Percentiles rank a stretch among this genome's conserved stretches.
Evolutionary conservation across 2,113 vertebrate species (phyloP).

Genomic region (Misgurnus anguillicaudatus): DNA sequence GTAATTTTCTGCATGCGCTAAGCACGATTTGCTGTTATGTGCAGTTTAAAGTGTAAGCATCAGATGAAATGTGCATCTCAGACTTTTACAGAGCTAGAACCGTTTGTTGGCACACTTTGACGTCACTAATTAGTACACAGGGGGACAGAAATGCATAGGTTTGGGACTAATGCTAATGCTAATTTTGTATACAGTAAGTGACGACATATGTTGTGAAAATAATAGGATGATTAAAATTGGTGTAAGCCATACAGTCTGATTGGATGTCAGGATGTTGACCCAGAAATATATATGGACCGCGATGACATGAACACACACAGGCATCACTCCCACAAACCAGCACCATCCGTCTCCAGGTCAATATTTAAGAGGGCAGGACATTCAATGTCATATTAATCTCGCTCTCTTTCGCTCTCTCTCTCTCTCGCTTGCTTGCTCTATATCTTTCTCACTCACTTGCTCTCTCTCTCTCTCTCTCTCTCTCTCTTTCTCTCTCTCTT

Average conservation of each 20-base stretch:
- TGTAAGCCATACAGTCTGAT: no score
- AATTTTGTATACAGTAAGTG: no score
- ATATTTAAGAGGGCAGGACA: neutral
- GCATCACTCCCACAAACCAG: neutral
- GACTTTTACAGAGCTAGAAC: conserved; percentile 2
- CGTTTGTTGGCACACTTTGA: conserved; percentile 30
- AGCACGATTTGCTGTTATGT: neutral
- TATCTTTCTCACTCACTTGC: neutral
- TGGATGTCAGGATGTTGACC: no score
- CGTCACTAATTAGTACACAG: conserved; percentile 32
- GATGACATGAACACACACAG: conserved; percentile 20
- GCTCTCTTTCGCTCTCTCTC: conserved; percentile 4
- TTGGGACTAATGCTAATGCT: neutral
- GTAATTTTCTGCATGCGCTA: neutral
- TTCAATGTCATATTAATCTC: conserved; percentile 23
- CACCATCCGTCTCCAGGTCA: conserved; percentile 20
- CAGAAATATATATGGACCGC: neutral
- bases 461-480: neutral
- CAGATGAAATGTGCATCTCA: neutral
- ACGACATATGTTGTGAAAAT: no score
- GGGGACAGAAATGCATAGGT: conserved; percentile 2
- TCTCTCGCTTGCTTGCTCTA: neutral
- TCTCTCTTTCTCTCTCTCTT: no score
- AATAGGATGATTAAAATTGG: no score
- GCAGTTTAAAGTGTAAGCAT: neutral